Evolutionary conservation across 2,888 invertebrate species (phyloP), one percentile per base, ranked within the genome.

Genomic region (Perithous albicinctus): DNA sequence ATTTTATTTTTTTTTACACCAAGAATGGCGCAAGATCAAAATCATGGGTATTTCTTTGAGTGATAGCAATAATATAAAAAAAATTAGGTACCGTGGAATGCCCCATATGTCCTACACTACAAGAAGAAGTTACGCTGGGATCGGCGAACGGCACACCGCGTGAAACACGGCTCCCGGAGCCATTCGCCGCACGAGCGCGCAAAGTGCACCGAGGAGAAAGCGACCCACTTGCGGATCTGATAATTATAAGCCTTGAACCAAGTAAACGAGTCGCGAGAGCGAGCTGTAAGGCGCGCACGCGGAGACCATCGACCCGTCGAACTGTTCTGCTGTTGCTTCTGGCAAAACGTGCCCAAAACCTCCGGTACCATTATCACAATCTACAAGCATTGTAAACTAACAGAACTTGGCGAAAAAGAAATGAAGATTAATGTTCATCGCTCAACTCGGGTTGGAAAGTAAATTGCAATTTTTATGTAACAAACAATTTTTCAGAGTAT

Each of bases 221-320:
- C 91, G 91, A 91, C 91, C 91, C 90, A 91, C 91, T 91, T 89
- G 88, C 88, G 86, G 89, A 78, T 86, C 89, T 88, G 89, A 90
- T 91, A 91, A 91, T 91, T 91, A 91, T 90, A 91, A 91, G 90
- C 91, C 91, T 91, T 91, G 90, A 90, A 90, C 88, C 90, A 86
- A 89, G 89, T 87, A 86, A 90, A 88, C 90, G 89, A 89, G 87
- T 88, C 87, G 88, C 85, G 83, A 86, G 83, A 86, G 85, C 86
- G 85, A 81, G 75, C 83, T 80, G 82, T 76, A 51, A 63, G 51
- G 73, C 23, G 48, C 38, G 46, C 48, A 51, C 48, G 20, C 20
- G 18, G 38, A 29, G 48, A 74, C 69, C 69, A 35, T 51, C 51
- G 54, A 69, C 51, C 69, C 69, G 51, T 48, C 20, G 54, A 51